Base-by-base conservation (phyloP, 2,797 vertebrate genomes). In the Gallinago solitaria region DNA sequence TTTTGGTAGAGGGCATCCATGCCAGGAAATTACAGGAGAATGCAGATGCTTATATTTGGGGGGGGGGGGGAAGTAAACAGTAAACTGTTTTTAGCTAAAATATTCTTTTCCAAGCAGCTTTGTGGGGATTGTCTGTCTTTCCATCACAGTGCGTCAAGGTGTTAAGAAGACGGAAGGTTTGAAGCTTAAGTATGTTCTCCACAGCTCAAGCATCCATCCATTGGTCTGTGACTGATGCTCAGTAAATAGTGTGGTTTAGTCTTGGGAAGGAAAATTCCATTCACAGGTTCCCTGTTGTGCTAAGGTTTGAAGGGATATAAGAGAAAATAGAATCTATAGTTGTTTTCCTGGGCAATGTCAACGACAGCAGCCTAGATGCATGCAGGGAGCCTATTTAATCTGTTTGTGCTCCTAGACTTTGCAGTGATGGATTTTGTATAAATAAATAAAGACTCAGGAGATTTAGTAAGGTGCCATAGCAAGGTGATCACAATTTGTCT, bases 401-500 rank as follows among this genome's bases (percentile, higher is more conserved):
- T 94, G 47, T 73, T 91, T 94, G 71, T 88, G 78, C 76, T 95
- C 19, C 33, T 32, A 60, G 80, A 80, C 53, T 77, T 88, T 4
- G 2, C 69, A 68, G 79, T 95, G 94, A 93, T 95, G 79, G 82
- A 95, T 94, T 85, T 68, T 5, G 7, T 92, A 77, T 90, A 95
- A 92, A 97, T 88, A 96, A 95, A 92, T 91, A 94, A 94, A 60
- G 63, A 78, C 83, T 79, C 45, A 1, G 50, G 92, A 95, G 88
- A 88, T 89, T 92, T 93, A 48, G 45, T 77, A 94, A 95, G 87
- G 75, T 95, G 90, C 77, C 61, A 33, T 16, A 69, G 47, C 37
- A 73, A 78, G 78, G 87, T 88, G 83, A 90, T 93, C 54, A 68
- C 61, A 54, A 81, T 92, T 92, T 75, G 33, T 96, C 84, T 89